These are phyloP conservation scores for Cinclus mexicanus DNA, from an alignment of 2,113 vertebrate species.

Conservation along the genomic window DNA sequence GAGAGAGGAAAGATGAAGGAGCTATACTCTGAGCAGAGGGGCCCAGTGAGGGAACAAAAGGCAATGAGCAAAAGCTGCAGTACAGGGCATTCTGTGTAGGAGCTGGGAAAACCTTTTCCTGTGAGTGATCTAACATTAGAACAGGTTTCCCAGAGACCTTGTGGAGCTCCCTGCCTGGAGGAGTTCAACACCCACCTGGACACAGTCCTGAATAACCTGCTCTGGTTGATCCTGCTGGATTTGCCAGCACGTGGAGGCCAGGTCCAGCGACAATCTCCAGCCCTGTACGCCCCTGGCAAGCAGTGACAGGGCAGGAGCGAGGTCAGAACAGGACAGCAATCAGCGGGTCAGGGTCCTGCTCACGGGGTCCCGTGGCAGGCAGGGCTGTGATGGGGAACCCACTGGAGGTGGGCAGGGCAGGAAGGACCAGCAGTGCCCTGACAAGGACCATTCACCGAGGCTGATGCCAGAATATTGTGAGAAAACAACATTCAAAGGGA, in stretches of 20 bases:
- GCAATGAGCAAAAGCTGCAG: not conserved
- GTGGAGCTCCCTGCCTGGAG: not conserved
- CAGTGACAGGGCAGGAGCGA: fast-evolving
- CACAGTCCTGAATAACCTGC: not conserved
- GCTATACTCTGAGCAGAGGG: not conserved
- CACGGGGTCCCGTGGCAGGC: not conserved
- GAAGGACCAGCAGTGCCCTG: not conserved
- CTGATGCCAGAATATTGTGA: fast-evolving
- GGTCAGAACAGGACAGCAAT: not conserved
- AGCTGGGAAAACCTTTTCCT: not conserved
- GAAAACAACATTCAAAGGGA: not conserved
- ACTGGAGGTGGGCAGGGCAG: not conserved
- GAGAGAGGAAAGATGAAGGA: not conserved
- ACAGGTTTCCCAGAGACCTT: not conserved
- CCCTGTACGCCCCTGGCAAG: not conserved
- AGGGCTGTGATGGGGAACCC: not conserved
- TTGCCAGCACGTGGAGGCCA: not conserved
- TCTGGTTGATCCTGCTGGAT: not conserved
- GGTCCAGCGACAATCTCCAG: not conserved
- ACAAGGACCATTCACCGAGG: not conserved
- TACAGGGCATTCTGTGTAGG: not conserved
- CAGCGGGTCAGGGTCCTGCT: not conserved
- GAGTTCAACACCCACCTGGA: not conserved
- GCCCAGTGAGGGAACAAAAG: not conserved
- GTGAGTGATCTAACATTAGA: not conserved